Conservation (phyloP, 2,888 invertebrate species). For the Napeogenes sylphis region DNA sequence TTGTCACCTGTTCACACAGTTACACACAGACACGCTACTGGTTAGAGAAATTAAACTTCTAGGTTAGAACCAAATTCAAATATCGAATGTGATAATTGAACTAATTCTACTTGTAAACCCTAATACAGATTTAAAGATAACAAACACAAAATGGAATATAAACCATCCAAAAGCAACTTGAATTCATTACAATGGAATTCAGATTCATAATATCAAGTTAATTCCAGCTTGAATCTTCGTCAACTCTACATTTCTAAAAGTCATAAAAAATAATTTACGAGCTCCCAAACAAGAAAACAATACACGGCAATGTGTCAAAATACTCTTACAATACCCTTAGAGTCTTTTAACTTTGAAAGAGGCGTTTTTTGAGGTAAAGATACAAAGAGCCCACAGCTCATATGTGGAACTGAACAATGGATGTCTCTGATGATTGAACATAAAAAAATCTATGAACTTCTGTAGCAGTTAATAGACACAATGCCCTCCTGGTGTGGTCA, state of each 20-base stretch:
- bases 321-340: constrained; percentile 52
- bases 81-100: too few species aligned
- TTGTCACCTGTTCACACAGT: constrained; percentile 56
- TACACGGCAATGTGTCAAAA: constrained; percentile 72
- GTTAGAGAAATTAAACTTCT: background rate
- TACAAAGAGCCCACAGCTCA: constrained; percentile 46
- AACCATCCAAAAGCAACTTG: background rate
- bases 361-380: constrained; percentile 28
- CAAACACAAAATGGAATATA: background rate
- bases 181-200: constrained; percentile 17
- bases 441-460: constrained; percentile 73
- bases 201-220: constrained; percentile 61
- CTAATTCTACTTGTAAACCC: too few species aligned
- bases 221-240: constrained; percentile 62
- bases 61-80: background rate
- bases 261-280: constrained; percentile 63
- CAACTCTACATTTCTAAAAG: constrained; percentile 45
- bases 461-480: constrained; percentile 74
- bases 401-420: constrained; percentile 33
- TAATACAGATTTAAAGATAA: background rate
- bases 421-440: constrained; percentile 40
- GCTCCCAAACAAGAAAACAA: constrained; percentile 64
- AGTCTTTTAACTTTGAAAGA: constrained; percentile 51
- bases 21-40: constrained; percentile 30
- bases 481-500: constrained; percentile 54